Percentiles rank a stretch among this genome's conserved stretches.
Evolutionary conservation across 2,888 invertebrate species (phyloP).

Genomic region (Aethes cnicana): DNA sequence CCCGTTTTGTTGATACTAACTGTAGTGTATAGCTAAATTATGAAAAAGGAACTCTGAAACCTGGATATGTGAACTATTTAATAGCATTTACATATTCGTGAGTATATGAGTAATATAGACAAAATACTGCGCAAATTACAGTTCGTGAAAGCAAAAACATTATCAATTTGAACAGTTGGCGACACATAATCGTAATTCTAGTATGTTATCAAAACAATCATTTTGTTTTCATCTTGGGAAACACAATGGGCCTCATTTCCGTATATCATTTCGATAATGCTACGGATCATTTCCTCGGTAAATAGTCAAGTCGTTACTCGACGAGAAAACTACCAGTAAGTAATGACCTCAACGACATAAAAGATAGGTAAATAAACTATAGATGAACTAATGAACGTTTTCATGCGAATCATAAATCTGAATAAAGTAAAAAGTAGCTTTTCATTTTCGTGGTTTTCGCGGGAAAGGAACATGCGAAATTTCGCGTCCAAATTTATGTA

Average conservation of each 20-base stretch:
- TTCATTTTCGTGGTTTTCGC: no score
- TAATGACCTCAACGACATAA: neutral
- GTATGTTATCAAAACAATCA: constrained; percentile 54
- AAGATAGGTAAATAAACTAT: neutral
- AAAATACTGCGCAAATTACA: constrained; percentile 12
- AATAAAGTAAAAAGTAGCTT: no score
- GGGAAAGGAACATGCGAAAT: no score
- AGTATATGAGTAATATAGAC: neutral
- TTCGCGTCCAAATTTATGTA: no score
- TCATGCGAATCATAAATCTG: no score
- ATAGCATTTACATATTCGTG: no score
- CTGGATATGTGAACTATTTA: no score
- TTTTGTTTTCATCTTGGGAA: constrained; percentile 53
- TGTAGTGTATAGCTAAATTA: no score
- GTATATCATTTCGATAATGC: constrained; percentile 58
- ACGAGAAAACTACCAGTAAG: constrained; percentile 43
- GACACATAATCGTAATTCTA: constrained; percentile 43
- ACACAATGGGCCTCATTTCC: constrained; percentile 62
- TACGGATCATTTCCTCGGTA: constrained; percentile 31
- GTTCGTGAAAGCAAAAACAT: constrained; percentile 31
- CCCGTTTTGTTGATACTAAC: no score
- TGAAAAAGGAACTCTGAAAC: no score
- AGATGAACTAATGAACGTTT: constrained; percentile 7
- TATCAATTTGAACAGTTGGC: constrained; percentile 29
- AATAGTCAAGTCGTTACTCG: constrained; percentile 46